Percentiles rank a stretch among this genome's conserved stretches.
These are phyloP conservation scores for Drosophila leonis DNA, from an alignment of 2,888 invertebrate genomes.

Conservation along the genomic window DNA sequence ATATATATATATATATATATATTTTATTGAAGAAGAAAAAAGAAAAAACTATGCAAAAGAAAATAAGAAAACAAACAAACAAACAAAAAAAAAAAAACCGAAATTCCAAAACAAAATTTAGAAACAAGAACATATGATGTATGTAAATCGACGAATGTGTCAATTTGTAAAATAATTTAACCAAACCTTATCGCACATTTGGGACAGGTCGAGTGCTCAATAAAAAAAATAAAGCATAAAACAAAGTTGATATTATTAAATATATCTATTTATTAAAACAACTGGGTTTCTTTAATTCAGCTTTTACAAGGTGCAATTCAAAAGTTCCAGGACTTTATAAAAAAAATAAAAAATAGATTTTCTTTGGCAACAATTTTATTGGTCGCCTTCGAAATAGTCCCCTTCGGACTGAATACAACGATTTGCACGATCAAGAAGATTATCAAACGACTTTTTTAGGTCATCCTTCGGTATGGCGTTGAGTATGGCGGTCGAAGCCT, in stretches of 20 bases:
- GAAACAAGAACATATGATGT: slow-evolving; percentile 60
- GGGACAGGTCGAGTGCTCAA: slow-evolving; percentile 65
- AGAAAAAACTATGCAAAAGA: slow-evolving; percentile 16
- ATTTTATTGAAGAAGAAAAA: slow-evolving; percentile 28
- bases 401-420: too few relatives aligned
- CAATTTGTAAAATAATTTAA: slow-evolving; percentile 64
- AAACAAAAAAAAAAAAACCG: not conserved
- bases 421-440: too few relatives aligned
- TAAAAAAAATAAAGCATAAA: slow-evolving; percentile 57
- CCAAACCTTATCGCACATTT: slow-evolving; percentile 63
- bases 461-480: too few relatives aligned
- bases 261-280: slow-evolving; percentile 47
- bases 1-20: slow-evolving; percentile 15
- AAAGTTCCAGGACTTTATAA: too few relatives aligned
- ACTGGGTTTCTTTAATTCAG: not conserved
- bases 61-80: not conserved
- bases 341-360: too few relatives aligned
- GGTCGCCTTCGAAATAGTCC: too few relatives aligned
- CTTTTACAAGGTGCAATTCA: too few relatives aligned
- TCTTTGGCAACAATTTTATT: too few relatives aligned
- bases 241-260: slow-evolving; percentile 61
- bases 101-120: slow-evolving; percentile 36
- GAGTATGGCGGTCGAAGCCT: too few relatives aligned
- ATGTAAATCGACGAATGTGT: slow-evolving; percentile 62
- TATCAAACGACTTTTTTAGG: too few relatives aligned